phyloP scores from a whole-genome alignment of 2,797 vertebrate genomes.

The Falco naumanni region DNA sequence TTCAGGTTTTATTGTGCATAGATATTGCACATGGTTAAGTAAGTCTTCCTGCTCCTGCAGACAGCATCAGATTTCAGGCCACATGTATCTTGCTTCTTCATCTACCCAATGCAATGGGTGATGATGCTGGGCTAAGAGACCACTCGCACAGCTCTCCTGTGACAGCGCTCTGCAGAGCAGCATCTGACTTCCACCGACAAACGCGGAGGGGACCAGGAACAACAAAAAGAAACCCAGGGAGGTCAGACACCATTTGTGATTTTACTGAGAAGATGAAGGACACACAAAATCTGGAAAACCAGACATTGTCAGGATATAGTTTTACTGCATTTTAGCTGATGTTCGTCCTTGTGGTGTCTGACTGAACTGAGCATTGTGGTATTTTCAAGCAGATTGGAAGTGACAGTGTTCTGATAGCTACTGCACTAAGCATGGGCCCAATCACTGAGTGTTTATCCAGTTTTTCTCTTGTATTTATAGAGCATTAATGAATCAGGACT shows the following conservation, averaged over 20 bases:
- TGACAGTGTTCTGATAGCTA: neutral
- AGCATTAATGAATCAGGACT: constrained; percentile 26
- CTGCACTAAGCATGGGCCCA: neutral
- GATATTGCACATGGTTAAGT: neutral
- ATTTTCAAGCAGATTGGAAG: neutral
- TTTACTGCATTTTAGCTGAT: neutral
- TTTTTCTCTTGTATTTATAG: constrained; percentile 4
- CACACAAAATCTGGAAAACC: neutral
- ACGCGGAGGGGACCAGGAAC: neutral
- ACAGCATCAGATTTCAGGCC: neutral
- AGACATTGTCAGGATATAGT: neutral
- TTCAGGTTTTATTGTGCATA: constrained; percentile 20
- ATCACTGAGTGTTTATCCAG: neutral
- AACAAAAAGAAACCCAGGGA: neutral
- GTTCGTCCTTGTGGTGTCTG: neutral
- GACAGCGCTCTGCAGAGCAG: rapidly evolving
- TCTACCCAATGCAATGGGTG: rapidly evolving
- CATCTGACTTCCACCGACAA: neutral
- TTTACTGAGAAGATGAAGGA: neutral
- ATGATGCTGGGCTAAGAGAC: neutral
- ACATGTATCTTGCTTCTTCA: neutral
- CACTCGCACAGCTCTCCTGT: neutral
- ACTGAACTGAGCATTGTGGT: neutral
- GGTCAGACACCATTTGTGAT: neutral
- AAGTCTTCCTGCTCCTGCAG: neutral